phyloP scores from a whole-genome alignment of 2,797 vertebrate genomes.

The Picus viridis region DNA sequence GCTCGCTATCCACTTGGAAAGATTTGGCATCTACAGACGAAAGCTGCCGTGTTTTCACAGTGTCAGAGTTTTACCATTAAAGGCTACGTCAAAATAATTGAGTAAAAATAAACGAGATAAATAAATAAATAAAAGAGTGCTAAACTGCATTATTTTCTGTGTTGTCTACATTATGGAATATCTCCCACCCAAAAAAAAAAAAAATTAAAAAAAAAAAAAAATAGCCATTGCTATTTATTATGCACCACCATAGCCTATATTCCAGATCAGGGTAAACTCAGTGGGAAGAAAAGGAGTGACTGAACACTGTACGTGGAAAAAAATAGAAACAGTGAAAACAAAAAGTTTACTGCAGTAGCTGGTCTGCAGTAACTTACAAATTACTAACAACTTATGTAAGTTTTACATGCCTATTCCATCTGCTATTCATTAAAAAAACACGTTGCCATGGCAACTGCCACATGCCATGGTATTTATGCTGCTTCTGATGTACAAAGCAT shows the following conservation, averaged over 20 bases:
- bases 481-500: conserved; percentile 85
- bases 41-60: not conserved
- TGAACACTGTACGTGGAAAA: conserved; percentile 45
- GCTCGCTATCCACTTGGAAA: not conserved
- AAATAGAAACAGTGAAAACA: conserved; percentile 78
- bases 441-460: conserved; percentile 81
- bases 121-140: not conserved
- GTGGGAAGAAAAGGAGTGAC: conserved; percentile 63
- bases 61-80: not conserved
- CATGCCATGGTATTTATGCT: conserved; percentile 85
- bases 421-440: conserved; percentile 84
- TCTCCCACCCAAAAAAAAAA: conserved; percentile 30
- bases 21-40: not conserved
- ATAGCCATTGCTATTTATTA: conserved; percentile 61
- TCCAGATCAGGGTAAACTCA: conserved; percentile 59
- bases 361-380: conserved; percentile 83
- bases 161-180: not conserved
- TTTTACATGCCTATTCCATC: conserved; percentile 84
- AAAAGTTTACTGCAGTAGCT: conserved; percentile 82
- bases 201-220: not conserved
- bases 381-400: conserved; percentile 86
- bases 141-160: not conserved
- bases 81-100: not conserved
- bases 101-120: not conserved
- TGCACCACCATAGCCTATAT: conserved; percentile 34